Conservation (phyloP, 2,797 vertebrate species). For the Cephalopachus bancanus region DNA sequence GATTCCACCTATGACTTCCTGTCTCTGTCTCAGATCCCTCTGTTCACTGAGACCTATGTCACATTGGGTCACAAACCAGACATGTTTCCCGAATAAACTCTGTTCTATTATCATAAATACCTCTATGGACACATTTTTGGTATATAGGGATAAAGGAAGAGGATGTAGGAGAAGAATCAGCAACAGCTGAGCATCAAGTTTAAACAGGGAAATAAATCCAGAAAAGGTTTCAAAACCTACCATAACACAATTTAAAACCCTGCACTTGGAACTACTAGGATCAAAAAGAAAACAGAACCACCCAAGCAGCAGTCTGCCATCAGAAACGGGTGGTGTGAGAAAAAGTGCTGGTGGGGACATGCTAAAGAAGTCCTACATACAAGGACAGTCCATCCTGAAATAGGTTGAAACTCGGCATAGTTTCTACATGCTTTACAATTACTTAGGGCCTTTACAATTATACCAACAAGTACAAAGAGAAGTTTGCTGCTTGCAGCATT, state of each 20-base stretch:
- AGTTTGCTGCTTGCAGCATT: not conserved
- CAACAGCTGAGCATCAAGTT: conserved; percentile 21
- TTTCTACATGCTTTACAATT: not conserved
- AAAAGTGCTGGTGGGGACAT: not conserved
- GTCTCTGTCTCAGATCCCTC: not conserved
- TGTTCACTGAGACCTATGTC: not conserved
- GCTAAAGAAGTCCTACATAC: not conserved
- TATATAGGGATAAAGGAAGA: not conserved
- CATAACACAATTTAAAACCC: not conserved
- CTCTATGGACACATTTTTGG: not conserved
- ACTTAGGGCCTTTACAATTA: not conserved
- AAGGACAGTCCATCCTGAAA: not conserved
- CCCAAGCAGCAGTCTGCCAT: not conserved
- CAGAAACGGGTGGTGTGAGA: not conserved
- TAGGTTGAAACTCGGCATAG: not conserved
- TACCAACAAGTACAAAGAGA: not conserved
- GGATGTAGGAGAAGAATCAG: conserved; percentile 2
- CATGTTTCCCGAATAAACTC: not conserved
- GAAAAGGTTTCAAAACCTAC: conserved; percentile 20
- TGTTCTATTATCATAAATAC: not conserved
- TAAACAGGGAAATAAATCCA: conserved; percentile 44
- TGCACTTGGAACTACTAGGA: not conserved
- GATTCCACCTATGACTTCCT: not conserved
- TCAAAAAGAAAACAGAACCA: not conserved
- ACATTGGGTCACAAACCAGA: not conserved